Conservation (phyloP, 2,113 vertebrate species). For the Entelurus aequoreus region DNA sequence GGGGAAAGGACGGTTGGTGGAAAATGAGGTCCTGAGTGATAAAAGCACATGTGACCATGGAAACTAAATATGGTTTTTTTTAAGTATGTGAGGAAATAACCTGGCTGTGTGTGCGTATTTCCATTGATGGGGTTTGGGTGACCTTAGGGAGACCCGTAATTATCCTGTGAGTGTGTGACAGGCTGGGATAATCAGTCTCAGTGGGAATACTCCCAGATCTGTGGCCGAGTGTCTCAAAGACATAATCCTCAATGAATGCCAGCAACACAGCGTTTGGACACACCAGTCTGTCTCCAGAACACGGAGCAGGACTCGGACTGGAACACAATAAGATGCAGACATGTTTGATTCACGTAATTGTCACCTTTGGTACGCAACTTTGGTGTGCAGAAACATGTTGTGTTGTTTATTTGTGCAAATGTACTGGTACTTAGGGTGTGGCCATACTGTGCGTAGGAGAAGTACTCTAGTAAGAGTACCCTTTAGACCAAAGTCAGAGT, state of each 20-base stretch:
- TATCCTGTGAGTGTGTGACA: slow-evolving; percentile 68
- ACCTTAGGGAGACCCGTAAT: slow-evolving; percentile 71
- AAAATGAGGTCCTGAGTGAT: too few relatives aligned
- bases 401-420: too few relatives aligned
- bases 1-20: background rate
- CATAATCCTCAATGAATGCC: slow-evolving; percentile 63
- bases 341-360: too few relatives aligned
- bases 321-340: too few relatives aligned
- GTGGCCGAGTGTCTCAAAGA: slow-evolving; percentile 56
- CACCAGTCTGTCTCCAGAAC: slow-evolving; percentile 28
- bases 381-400: too few relatives aligned
- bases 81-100: slow-evolving; percentile 28
- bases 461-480: too few relatives aligned
- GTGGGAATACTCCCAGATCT: slow-evolving; percentile 69
- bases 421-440: too few relatives aligned
- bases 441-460: too few relatives aligned
- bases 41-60: too few relatives aligned
- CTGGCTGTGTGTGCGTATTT: slow-evolving; percentile 52
- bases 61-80: slow-evolving; percentile 23
- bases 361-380: too few relatives aligned
- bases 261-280: slow-evolving; percentile 38
- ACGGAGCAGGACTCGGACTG: background rate
- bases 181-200: slow-evolving; percentile 72
- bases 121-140: slow-evolving; percentile 51
- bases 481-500: too few relatives aligned